Base-by-base conservation (phyloP, 2,113 vertebrate species). In the Oncorhynchus nerka region DNA sequence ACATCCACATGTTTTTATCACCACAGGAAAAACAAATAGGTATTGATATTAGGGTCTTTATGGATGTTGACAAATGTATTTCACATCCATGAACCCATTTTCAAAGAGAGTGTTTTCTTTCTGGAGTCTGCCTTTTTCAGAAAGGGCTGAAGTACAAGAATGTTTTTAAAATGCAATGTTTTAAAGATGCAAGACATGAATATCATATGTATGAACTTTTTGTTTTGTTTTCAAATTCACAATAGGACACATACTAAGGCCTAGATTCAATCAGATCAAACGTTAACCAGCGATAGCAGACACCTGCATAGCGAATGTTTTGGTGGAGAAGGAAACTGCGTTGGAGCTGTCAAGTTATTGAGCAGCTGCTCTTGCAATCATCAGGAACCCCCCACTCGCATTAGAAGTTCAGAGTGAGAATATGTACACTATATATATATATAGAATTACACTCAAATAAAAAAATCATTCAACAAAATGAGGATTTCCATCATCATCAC, bases 61-160 rank as follows among this genome's bases (percentile, higher is more conserved):
- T 85, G 82, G 83, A 88, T 88, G 85, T 84, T 80, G 76, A 87
- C 75, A 81, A 73, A 85, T 82, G 79, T 19, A 84, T 81, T 85
- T 85, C 70, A 79, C 28, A 4, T 86, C 82, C 69, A 82, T 83
- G 59, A 82, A 81, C 77, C 75, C 82, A 83, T 84, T 81, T 79
- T 76, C 39, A 34, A 28, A 28, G 75, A 76, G 65, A 51, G 19
- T 73, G 74, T 84, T 89, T 84, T 78, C 59, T 24, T 79, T 82
- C 82, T 76, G 81, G 78, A 82, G 83, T 88, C 81, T 92, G 88
- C 82, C 88, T 88, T 91, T 87, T 85, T 87, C 55, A 24, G 75
- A 71, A 85, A 86, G 79, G 89, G 86, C 85, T 90, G 82, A 90
- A 87, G 79, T 89, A 88, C 76, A 92, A 93, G 90, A 93, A 92